Conservation (phyloP, 2,113 vertebrate genomes). For the Salvelinus alpinus region DNA sequence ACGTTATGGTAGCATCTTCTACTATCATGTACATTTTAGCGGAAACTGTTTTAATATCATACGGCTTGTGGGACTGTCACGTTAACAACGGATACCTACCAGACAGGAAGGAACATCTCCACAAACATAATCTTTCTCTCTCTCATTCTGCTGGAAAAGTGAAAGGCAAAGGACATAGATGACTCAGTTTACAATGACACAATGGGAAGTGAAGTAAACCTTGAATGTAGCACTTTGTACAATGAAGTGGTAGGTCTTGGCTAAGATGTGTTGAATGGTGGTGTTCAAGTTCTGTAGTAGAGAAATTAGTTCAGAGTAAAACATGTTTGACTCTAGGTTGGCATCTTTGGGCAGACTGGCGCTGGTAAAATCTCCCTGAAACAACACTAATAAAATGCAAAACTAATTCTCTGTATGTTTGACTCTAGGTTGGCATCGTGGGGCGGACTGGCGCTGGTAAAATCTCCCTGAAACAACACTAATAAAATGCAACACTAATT, state of each 20-base stretch:
- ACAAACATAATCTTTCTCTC: not conserved
- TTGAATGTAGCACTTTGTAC: not conserved
- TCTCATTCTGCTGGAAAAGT: not conserved
- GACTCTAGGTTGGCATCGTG: conserved; percentile 84
- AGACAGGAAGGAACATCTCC: not conserved
- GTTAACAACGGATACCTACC: conserved; percentile 16
- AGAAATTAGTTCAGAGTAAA: not conserved
- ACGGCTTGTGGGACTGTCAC: not conserved
- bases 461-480: too few species aligned
- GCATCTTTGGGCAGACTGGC: conserved; percentile 91
- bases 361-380: conserved; percentile 92
- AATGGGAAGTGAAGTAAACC: not conserved
- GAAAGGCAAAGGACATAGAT: not conserved
- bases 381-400: too few species aligned
- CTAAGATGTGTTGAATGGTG: too few species aligned
- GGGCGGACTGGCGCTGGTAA: conserved; percentile 81
- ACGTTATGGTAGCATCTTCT: conserved; percentile 14
- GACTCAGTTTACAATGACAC: not conserved
- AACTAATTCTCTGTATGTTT: conserved; percentile 12
- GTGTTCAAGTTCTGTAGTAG: not conserved
- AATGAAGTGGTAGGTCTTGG: too few species aligned
- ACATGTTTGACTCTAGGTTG: conserved; percentile 73
- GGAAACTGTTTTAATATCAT: conserved; percentile 21
- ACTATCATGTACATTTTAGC: not conserved
- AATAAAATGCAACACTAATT: too few species aligned